A percentile compares a stretch with the other conserved stretches of the same genome.
phyloP scores from a whole-genome alignment of 2,888 invertebrate species.

The Hirudinaria manillensis region DNA sequence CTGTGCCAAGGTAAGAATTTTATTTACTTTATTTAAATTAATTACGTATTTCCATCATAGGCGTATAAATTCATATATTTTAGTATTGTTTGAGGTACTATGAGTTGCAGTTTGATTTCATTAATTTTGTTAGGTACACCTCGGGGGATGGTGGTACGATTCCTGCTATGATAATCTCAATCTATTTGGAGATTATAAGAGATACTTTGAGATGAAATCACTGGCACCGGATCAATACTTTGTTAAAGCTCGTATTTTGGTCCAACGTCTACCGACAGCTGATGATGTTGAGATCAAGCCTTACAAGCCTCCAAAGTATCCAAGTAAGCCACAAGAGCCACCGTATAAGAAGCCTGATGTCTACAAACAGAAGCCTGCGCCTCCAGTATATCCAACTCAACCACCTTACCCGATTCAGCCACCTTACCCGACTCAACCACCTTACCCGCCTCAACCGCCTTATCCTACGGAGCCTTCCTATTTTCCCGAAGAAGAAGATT shows the following conservation, averaged over 20 bases:
- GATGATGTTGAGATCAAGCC: slow-evolving; percentile 22
- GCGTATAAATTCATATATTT: too few relatives aligned
- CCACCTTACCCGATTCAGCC: background rate
- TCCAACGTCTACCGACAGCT: slow-evolving; percentile 23
- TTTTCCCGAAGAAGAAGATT: too few relatives aligned
- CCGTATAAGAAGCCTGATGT: slow-evolving; percentile 8
- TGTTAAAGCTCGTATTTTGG: slow-evolving; percentile 6
- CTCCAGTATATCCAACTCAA: background rate
- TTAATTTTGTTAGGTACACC: background rate
- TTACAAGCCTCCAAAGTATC: slow-evolving; percentile 5
- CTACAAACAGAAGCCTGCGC: slow-evolving; percentile 16
- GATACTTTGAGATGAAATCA: slow-evolving; percentile 26
- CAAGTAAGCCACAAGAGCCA: background rate
- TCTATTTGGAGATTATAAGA: slow-evolving; percentile 26
- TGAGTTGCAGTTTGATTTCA: background rate
- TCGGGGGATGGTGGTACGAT: slow-evolving; percentile 33
- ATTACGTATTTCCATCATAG: too few relatives aligned
- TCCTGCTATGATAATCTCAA: slow-evolving; percentile 28
- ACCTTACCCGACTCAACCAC: too few relatives aligned
- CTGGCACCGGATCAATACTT: slow-evolving; percentile 29
- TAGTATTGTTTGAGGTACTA: too few relatives aligned
- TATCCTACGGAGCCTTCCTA: too few relatives aligned
- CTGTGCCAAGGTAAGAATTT: slow-evolving; percentile 28
- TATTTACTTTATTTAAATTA: too few relatives aligned
- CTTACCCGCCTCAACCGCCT: too few relatives aligned